Evolutionary conservation across 2,797 vertebrate species (phyloP).

Genomic region (Selene dorsalis): DNA sequence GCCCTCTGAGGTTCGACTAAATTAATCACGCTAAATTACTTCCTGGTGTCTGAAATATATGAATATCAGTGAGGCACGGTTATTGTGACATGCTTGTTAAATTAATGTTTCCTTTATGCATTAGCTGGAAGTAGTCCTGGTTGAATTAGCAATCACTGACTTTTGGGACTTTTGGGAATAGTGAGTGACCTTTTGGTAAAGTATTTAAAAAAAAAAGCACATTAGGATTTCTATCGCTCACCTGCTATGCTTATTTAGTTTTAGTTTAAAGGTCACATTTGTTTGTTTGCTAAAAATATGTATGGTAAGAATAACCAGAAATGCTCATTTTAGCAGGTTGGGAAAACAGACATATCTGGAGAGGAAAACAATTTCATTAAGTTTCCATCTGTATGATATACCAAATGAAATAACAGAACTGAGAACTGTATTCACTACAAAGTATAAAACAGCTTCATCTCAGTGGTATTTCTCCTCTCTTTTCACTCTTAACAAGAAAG

Average conservation of each 20-base stretch:
- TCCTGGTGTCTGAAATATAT: slow-evolving; percentile 9
- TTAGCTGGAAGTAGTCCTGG: slow-evolving; percentile 8
- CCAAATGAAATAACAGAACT: not conserved
- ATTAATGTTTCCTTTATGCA: slow-evolving; percentile 13
- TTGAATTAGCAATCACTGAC: slow-evolving; percentile 20
- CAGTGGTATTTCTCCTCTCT: not conserved
- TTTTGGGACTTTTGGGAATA: slow-evolving; percentile 48
- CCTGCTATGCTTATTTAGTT: slow-evolving; percentile 62
- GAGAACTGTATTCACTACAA: not conserved
- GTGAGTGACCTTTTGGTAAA: slow-evolving; percentile 72
- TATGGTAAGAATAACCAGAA: slow-evolving; percentile 25
- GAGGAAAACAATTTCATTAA: slow-evolving; percentile 21
- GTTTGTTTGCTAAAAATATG: slow-evolving; percentile 66
- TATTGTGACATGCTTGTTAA: slow-evolving; percentile 5
- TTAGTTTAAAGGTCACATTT: slow-evolving; percentile 72
- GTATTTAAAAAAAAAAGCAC: slow-evolving; percentile 37
- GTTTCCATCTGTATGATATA: slow-evolving; percentile 21
- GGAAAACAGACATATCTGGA: slow-evolving; percentile 10
- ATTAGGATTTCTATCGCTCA: slow-evolving; percentile 71
- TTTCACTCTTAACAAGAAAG: not conserved
- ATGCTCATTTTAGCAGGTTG: slow-evolving; percentile 25
- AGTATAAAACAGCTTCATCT: not conserved
- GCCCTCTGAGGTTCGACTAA: not conserved
- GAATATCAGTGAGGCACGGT: slow-evolving; percentile 11
- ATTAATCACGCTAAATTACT: slow-evolving; percentile 1